Evolutionary conservation across 1,140 invertebrate species (phyloP), one percentile per base, ranked within the genome.

Genomic region (Alviniconcha marisindica): DNA sequence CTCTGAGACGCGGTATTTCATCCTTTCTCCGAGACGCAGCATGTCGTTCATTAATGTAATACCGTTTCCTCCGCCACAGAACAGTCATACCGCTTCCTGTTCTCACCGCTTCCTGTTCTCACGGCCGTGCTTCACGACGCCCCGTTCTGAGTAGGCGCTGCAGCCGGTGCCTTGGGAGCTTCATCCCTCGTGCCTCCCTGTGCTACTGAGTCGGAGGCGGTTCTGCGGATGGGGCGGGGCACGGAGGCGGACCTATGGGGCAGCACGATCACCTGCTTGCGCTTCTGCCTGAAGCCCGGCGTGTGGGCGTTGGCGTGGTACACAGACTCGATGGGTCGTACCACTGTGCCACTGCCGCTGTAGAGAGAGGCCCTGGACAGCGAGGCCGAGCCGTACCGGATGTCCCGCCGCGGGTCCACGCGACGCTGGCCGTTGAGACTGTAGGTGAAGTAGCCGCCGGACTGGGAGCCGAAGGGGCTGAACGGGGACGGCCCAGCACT

Each of bases 281-380:
- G 60, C 36, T 77, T 77, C 18, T 74, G 18, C 5, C 66, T 24
- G 28, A 79, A 69, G 38, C 66, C 38, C 33, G 44, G 60, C 18
- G 48, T 51, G 36, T 83, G 77, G 63, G 51, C 77, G 7, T n/a
- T n/a, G n/a, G 44, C 36, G 28, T 71, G 40, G 63, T 83, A 83
- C 54, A 83, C 77, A 0, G 60, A 28, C 77, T 80, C 82, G 2
- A 83, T 83, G 28, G 82, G 82, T 31, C 76, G 60, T 21, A 66
- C 76, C 1, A 83, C 77, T 12, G 82, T 79, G 40, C 76, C 60
- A 28, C 54, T 44, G 12, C 44, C 28, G 38, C 40, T 48, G n/a
- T 33, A 28, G 24, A 38, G 44, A 28, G 33, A 14, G 28, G 36
- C 51, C 15, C 66, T 48, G 24, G 76, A 38, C 44, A 66, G 56